Conservation (phyloP, 2,888 invertebrate genomes). For the Halictus ligatus region DNA sequence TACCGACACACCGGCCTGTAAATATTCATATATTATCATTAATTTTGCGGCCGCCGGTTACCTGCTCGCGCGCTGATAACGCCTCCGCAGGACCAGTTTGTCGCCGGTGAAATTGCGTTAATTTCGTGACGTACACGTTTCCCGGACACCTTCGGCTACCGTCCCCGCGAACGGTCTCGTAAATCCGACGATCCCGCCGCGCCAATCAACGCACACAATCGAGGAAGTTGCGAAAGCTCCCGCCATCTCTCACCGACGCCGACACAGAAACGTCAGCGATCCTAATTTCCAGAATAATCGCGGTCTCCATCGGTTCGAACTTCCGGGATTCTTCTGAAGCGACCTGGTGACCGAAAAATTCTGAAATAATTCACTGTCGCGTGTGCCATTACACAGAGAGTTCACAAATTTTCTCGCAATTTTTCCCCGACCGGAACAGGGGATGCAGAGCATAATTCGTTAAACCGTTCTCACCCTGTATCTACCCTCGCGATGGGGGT, state of each 20-base stretch:
- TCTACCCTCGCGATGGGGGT: too few species aligned
- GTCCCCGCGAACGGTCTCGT: constrained; percentile 14
- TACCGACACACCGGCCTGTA: background rate
- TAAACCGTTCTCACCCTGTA: too few species aligned
- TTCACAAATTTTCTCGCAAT: too few species aligned
- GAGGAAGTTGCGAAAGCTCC: background rate
- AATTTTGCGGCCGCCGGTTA: constrained; percentile 25
- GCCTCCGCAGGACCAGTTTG: constrained; percentile 40
- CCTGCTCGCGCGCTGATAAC: constrained; percentile 16
- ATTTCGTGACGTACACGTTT: constrained; percentile 27
- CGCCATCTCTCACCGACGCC: background rate
- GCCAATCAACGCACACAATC: constrained; percentile 30
- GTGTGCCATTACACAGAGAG: too few species aligned
- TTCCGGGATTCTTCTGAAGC: too few species aligned
- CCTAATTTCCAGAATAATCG: too few species aligned
- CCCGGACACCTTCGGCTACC: background rate
- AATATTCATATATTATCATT: constrained; percentile 47
- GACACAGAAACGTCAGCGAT: too few species aligned
- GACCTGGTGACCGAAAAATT: too few species aligned
- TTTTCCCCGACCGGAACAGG: too few species aligned
- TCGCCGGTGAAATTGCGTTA: constrained; percentile 36
- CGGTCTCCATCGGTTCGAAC: too few species aligned
- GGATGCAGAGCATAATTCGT: too few species aligned
- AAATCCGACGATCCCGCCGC: constrained; percentile 33
- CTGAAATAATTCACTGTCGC: too few species aligned